Percentiles rank a stretch among this genome's conserved stretches.
Evolutionary conservation across 2,888 invertebrate genomes (phyloP).

Genomic region (Laspeyria flexula): DNA sequence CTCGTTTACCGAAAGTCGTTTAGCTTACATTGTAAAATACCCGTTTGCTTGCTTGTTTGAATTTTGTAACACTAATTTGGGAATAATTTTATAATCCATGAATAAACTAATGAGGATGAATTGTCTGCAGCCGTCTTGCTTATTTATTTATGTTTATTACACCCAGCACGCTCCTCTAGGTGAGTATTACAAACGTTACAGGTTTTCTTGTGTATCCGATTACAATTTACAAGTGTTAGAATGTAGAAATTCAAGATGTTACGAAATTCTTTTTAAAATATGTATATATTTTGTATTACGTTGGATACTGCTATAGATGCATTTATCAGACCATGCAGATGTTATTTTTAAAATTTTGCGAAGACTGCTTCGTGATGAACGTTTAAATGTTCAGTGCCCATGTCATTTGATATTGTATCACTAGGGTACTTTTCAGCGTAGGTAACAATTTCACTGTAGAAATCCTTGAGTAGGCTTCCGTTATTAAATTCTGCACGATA

Average conservation of each 20-base stretch:
- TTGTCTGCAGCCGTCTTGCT: conserved; percentile 35
- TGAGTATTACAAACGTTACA: not conserved
- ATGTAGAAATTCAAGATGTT: not conserved
- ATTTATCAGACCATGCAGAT: too few relatives aligned
- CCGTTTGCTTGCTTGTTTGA: conserved; percentile 53
- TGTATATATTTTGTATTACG: too few relatives aligned
- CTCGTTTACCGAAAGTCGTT: conserved; percentile 74
- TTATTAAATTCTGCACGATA: too few relatives aligned
- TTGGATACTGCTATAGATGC: too few relatives aligned
- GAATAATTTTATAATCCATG: conserved; percentile 52
- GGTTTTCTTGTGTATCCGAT: conserved; percentile 7
- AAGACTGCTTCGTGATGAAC: too few relatives aligned
- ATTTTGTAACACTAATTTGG: conserved; percentile 55
- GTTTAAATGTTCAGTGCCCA: too few relatives aligned
- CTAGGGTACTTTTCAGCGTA: too few relatives aligned
- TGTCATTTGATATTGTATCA: too few relatives aligned
- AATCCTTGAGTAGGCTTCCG: too few relatives aligned
- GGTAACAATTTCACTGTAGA: too few relatives aligned
- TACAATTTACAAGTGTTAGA: conserved; percentile 6
- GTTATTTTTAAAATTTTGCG: too few relatives aligned
- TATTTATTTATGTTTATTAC: conserved; percentile 34
- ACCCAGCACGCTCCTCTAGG: conserved; percentile 17
- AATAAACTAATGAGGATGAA: conserved; percentile 49
- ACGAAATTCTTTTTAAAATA: not conserved
- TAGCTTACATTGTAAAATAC: conserved; percentile 73